A percentile compares a stretch with the other conserved stretches of the same genome.
Conservation (phyloP, 2,797 vertebrate genomes). For the Oceanodroma leucorhoa region DNA sequence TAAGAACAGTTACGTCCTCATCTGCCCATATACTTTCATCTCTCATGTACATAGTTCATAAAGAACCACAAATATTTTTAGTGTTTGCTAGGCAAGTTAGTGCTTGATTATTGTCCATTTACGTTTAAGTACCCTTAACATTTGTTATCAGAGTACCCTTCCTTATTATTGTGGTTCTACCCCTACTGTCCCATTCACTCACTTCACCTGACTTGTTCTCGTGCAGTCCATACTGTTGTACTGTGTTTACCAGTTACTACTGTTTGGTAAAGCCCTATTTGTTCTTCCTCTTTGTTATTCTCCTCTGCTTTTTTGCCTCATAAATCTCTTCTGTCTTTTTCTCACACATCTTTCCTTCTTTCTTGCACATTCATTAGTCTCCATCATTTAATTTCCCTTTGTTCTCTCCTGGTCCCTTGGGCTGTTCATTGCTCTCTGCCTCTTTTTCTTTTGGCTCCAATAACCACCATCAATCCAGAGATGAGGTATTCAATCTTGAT, state of each 20-base stretch:
- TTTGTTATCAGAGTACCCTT: neutral
- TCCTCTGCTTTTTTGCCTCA: neutral
- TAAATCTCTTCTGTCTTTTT: conserved; percentile 13
- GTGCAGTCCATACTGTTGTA: neutral
- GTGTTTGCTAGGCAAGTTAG: neutral
- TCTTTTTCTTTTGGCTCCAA: conserved; percentile 36
- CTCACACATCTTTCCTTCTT: neutral
- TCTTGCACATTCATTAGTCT: conserved; percentile 27
- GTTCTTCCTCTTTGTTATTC: neutral
- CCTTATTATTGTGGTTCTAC: neutral
- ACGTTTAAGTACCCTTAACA: neutral
- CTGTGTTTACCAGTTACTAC: neutral
- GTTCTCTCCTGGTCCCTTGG: neutral
- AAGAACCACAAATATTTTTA: neutral
- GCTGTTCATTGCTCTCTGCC: conserved; percentile 23
- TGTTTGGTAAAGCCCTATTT: neutral
- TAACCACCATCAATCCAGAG: conserved; percentile 38
- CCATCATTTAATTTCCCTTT: conserved; percentile 27
- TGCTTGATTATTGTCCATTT: neutral
- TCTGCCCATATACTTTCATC: neutral
- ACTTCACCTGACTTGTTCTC: neutral
- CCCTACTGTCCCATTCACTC: neutral
- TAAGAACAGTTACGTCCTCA: neutral
- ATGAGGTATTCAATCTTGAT: conserved; percentile 47
- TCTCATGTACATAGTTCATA: neutral